phyloP scores from a whole-genome alignment of 2,113 vertebrate genomes.

The Carassius auratus region DNA sequence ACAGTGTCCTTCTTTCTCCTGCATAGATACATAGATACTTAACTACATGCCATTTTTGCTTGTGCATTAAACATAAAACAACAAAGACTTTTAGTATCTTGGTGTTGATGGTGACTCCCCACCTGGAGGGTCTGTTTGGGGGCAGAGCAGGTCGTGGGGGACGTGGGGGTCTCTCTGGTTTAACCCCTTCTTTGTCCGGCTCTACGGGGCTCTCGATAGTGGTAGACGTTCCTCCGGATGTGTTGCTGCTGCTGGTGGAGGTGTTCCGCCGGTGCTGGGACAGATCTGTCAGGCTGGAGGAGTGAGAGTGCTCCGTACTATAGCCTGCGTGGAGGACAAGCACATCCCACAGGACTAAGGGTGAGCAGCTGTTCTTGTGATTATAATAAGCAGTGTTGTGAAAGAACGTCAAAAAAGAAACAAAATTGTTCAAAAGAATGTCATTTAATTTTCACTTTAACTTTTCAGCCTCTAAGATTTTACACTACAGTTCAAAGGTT shows the following conservation, averaged over 20 bases:
- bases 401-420: not conserved
- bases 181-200: constrained; percentile 73
- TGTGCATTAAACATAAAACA: not conserved
- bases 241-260: constrained; percentile 89
- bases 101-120: not conserved
- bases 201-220: constrained; percentile 79
- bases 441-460: not conserved
- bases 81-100: not conserved
- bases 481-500: not conserved
- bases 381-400: not conserved
- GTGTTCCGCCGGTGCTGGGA: constrained; percentile 90
- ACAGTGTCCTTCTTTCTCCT: constrained; percentile 95
- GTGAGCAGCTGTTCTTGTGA: not conserved
- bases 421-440: not conserved
- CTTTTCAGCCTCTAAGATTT: not conserved
- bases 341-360: not conserved
- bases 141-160: constrained; percentile 85
- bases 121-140: constrained; percentile 85
- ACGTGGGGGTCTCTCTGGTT: constrained; percentile 87
- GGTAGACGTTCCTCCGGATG: constrained; percentile 83
- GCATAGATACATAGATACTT: not conserved
- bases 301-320: constrained; percentile 95
- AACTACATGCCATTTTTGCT: not conserved
- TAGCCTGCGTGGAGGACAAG: constrained; percentile 78
- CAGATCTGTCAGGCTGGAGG: constrained; percentile 94